Conservation (phyloP, 2,797 vertebrate species). For the Prunella strophiata region DNA sequence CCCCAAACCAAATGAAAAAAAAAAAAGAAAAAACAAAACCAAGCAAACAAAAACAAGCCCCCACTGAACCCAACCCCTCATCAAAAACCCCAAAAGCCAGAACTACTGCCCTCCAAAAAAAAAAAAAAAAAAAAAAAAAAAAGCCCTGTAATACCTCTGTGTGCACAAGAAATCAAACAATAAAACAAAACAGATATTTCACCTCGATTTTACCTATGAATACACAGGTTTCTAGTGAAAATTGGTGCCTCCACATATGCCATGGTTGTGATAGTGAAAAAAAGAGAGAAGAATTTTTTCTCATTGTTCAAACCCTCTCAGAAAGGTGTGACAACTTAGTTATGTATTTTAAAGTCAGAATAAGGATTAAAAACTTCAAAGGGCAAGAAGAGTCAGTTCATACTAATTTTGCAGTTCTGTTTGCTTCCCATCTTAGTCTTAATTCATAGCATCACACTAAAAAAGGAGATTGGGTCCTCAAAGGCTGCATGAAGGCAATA, state of each 20-base stretch:
- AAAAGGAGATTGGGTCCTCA: neutral
- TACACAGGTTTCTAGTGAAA: neutral
- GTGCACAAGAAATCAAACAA: neutral
- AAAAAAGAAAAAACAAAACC: neutral
- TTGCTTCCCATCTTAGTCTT: neutral
- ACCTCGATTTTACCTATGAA: neutral
- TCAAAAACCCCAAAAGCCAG: neutral
- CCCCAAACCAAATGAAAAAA: no score
- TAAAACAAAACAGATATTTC: neutral
- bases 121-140: neutral
- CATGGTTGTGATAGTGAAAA: fast-evolving
- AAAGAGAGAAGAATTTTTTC: neutral
- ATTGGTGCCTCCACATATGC: neutral
- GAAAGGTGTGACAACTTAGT: neutral
- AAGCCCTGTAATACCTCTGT: neutral
- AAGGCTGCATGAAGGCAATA: neutral
- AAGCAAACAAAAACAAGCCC: neutral
- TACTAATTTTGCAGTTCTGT: neutral
- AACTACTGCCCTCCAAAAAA: fast-evolving
- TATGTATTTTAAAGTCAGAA: neutral
- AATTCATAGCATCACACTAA: neutral
- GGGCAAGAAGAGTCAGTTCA: neutral
- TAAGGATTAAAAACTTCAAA: neutral
- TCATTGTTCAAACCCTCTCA: neutral
- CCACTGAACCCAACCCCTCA: neutral